These are phyloP conservation scores for Montipora sp. DNA, from an alignment of 64 coral and sea anemone species.

Conservation along the genomic window DNA sequence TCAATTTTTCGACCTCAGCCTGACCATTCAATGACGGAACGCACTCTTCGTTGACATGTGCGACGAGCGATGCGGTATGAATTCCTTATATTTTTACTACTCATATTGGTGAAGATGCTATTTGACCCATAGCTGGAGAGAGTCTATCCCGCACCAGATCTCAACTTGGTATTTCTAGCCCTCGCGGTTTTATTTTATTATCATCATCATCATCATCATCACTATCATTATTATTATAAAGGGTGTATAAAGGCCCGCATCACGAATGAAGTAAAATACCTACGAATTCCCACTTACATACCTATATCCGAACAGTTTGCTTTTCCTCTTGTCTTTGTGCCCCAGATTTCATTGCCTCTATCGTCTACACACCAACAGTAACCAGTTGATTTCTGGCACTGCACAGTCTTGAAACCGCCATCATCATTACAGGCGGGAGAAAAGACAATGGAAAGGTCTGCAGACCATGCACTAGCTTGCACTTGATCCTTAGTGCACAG, in stretches of 20 bases:
- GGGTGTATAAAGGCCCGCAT: neutral
- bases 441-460: conserved; percentile 39
- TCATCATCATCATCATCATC: no score
- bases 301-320: conserved; percentile 69
- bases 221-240: no score
- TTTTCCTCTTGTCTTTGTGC: conserved; percentile 61
- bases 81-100: neutral
- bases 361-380: conserved; percentile 94
- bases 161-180: no score
- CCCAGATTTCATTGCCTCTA: conserved; percentile 74
- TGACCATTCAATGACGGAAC: conserved; percentile 18
- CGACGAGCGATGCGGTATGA: conserved; percentile 47
- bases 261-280: neutral
- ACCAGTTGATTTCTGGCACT: conserved; percentile 75
- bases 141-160: no score
- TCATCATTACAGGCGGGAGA: conserved; percentile 69
- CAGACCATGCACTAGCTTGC: conserved; percentile 51
- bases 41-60: conserved; percentile 18
- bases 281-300: neutral
- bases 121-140: no score
- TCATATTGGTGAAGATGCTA: no score
- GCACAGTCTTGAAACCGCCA: conserved; percentile 67
- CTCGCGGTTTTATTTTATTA: no score
- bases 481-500: conserved; percentile 56
- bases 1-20: conserved; percentile 31